Evolutionary conservation across 2,888 invertebrate species (phyloP), one percentile per base, ranked within the genome.

Genomic region (Drosophila subquinaria): DNA sequence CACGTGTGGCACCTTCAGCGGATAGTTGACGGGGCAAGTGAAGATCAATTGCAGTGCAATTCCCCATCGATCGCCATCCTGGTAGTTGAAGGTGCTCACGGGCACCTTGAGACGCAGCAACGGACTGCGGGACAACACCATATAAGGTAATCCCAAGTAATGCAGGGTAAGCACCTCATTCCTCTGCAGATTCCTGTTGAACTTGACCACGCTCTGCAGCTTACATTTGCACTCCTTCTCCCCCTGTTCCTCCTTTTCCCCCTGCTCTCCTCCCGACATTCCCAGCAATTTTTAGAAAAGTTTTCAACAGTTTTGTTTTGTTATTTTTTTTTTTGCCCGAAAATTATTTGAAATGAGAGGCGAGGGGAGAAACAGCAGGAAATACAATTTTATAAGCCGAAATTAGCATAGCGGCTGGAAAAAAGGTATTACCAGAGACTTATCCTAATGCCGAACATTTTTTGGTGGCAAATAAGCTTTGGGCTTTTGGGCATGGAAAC

Each of bases 111-210:
- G n/a, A 1, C 77, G 62, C 17, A 88, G 45, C 10, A 55, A 13
- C 0, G 89, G 79, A 0, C 35, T 43, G 0, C 88, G 85, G 4
- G 69, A 38, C 9, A 82, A n/a, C 3, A 88, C 82, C 66, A 73
- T 1, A 45, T 81, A 84, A 10, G 84, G 79, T 30, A 85, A 27
- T 5, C 86, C 88, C 65, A 86, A 53, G 6, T 88, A 86, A 47
- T 88, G 86, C 67, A 86, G 20, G 0, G 88, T 84, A 10, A 75
- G 53, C 50, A 87, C 67, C 59, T 87, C 89, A 8, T 82, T 86
- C 4, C 53, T 66, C 50, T 84, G 89, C 57, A 87, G 64, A 45
- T 79, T 65, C 5, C 42, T 45, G 20, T 72, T 70, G 13, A 70
- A 73, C 13, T 27, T 56, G 5, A 51, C 17, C 0, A 60, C 47